Conservation (phyloP, 1,140 invertebrate genomes). For the Adoxophyes honmai region DNA sequence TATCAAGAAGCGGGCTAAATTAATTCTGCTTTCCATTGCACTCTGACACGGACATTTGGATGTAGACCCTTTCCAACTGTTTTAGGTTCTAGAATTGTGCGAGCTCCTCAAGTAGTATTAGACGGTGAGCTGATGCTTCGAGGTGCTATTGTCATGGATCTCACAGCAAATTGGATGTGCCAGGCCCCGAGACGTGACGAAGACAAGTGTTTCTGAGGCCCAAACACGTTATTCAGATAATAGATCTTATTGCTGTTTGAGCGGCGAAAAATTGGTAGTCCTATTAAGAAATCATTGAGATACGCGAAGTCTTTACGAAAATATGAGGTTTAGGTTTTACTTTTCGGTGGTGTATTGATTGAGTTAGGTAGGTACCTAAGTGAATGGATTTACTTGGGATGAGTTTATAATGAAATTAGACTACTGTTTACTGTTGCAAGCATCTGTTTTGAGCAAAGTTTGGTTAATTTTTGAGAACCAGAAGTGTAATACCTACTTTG, state of each 20-base stretch:
- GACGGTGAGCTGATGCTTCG: constrained; percentile 10
- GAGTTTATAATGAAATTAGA: too few relatives aligned
- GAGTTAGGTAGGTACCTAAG: too few relatives aligned
- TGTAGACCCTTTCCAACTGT: not conserved
- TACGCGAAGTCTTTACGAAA: too few relatives aligned
- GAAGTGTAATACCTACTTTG: too few relatives aligned
- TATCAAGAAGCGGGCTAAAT: constrained; percentile 4
- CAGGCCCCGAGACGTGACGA: constrained; percentile 5
- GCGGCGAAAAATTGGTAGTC: not conserved
- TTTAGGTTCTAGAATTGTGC: not conserved
- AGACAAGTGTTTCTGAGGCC: constrained; percentile 13
- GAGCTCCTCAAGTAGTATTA: not conserved
- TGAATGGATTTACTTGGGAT: too few relatives aligned
- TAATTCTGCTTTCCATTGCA: constrained; percentile 8
- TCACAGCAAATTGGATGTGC: constrained; percentile 15
- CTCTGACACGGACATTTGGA: not conserved
- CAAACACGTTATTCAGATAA: not conserved
- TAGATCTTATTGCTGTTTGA: not conserved
- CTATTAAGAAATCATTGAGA: not conserved
- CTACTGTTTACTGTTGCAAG: too few relatives aligned
- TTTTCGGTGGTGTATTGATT: too few relatives aligned
- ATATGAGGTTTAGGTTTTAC: too few relatives aligned
- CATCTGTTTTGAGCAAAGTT: too few relatives aligned
- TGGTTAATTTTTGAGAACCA: too few relatives aligned
- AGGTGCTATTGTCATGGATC: constrained; percentile 13